These are phyloP conservation scores for Caiman crocodilus DNA, from an alignment of 2,797 vertebrate genomes.

Conservation along the genomic window DNA sequence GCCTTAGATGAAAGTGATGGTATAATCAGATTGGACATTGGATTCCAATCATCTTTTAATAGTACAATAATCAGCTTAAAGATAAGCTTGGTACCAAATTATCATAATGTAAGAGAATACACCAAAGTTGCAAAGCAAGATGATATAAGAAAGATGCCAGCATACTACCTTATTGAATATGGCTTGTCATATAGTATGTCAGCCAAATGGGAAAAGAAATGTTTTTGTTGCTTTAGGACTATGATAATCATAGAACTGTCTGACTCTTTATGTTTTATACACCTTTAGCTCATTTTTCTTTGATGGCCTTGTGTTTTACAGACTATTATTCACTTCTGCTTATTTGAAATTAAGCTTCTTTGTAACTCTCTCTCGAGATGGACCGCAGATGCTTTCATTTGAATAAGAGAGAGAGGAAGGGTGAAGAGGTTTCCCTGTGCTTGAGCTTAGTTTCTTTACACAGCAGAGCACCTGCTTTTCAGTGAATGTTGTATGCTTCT, in stretches of 20 bases:
- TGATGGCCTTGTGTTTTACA: background rate
- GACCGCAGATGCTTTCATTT: background rate
- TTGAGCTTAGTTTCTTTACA: background rate
- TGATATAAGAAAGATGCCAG: background rate
- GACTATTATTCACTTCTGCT: background rate
- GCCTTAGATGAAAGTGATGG: background rate
- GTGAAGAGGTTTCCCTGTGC: background rate
- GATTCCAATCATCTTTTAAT: background rate
- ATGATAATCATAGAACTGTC: conserved; percentile 1
- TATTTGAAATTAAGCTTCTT: conserved; percentile 23
- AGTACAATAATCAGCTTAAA: background rate
- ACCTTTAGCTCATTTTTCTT: conserved; percentile 13
- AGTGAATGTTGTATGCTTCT: background rate
- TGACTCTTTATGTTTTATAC: background rate
- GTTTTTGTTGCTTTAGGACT: background rate
- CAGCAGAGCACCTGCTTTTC: background rate
- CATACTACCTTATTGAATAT: background rate
- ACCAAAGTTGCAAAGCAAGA: background rate
- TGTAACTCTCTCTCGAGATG: background rate
- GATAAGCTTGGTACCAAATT: background rate
- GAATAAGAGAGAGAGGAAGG: background rate
- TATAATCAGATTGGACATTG: fast-evolving
- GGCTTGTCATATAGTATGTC: background rate
- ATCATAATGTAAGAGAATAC: fast-evolving
- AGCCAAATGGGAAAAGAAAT: background rate